Percentiles rank a stretch among this genome's conserved stretches.
Evolutionary conservation across 1,140 invertebrate genomes (phyloP).

Genomic region (Trichogramma pretiosum): DNA sequence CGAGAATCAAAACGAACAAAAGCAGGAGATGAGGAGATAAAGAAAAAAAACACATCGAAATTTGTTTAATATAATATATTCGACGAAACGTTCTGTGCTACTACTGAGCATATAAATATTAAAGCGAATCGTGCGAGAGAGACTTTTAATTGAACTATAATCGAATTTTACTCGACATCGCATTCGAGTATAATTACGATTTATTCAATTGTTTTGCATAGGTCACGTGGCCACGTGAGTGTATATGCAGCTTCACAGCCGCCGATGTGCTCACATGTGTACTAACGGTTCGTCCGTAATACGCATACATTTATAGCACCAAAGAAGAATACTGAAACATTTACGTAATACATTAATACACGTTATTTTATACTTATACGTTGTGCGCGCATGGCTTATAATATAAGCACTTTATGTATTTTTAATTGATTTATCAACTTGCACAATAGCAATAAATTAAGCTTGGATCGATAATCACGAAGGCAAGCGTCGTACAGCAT

Average conservation of each 20-base stretch:
- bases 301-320: not conserved
- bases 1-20: too few species aligned
- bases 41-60: too few species aligned
- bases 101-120: too few species aligned
- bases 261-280: not conserved
- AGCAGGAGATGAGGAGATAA: too few species aligned
- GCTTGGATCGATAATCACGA: conserved; percentile 6
- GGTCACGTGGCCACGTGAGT: not conserved
- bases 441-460: conserved; percentile 10
- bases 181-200: too few species aligned
- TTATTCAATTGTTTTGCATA: conserved; percentile 12
- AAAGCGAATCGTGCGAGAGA: too few species aligned
- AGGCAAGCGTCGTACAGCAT: too few species aligned
- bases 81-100: too few species aligned
- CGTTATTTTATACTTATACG: conserved; percentile 4
- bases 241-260: not conserved
- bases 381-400: too few species aligned
- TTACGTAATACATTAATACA: conserved; percentile 15
- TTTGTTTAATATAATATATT: too few species aligned
- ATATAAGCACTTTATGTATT: not conserved
- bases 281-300: too few species aligned
- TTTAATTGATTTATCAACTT: conserved; percentile 16
- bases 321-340: not conserved
- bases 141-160: conserved; percentile 10
- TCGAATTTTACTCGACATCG: conserved; percentile 10